Evolutionary conservation across 2,797 vertebrate genomes (phyloP), one percentile per base, ranked within the genome.

Genomic region (Rhodeus uyekii): DNA sequence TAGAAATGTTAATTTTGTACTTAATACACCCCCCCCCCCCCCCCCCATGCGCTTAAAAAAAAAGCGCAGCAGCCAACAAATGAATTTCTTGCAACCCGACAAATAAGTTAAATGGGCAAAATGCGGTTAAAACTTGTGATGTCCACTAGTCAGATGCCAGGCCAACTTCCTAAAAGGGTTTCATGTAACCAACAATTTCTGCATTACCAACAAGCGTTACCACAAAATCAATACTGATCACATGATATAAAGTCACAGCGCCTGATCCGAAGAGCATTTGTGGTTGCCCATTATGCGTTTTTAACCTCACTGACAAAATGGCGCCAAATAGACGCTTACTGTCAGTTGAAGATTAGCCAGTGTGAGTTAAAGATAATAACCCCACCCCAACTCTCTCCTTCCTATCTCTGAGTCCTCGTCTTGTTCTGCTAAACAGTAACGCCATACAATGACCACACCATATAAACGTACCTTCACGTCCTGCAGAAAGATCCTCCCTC

Each of bases 401-500:
- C 3, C 0, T 90, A 93, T 94, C 91, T 84, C 55, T 2, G 32
- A 16, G 63, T 8, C 67, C 24, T 46, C 29, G 19, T 34, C 8
- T 16, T 24, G 19, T 58, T 9, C 34, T 29, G 36, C 75, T 63
- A 53, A 80, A 76, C 36, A 1, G 53, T 22, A 44, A 36, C 7
- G 0, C 29, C 13, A 24, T 63, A 76, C 22, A 42, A 2, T 44
- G 16, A 58, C 38, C 5, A 36, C 8, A 5, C 8, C 22, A 14
- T 14, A 24, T 2, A 19, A n/a, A 67, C 5, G 18, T 90, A 98
- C 97, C 96, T 92, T 96, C 91, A 99, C 85, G 13, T 99, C 98
- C 87, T 99, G 97, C 18, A 99, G 92, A 91, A 97, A 98, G 90
- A 98, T 98, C 34, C 95, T 93, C 1, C 98, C 98, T 0, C 98